Base-by-base conservation (phyloP, 2,888 invertebrate species). In the Alloscopus bannaensis region DNA sequence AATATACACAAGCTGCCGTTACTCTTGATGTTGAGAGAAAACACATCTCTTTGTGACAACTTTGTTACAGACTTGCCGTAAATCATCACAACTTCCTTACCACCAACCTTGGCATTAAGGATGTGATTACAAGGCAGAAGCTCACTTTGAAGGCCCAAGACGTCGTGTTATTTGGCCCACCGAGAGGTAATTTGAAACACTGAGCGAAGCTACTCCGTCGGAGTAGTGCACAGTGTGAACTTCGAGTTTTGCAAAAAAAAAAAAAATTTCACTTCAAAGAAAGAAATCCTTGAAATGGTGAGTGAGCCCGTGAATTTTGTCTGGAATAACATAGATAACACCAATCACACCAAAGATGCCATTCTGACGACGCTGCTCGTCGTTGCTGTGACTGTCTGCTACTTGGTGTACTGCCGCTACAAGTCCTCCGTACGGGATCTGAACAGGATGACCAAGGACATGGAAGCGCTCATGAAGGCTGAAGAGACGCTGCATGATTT, bases 71-170 rank as follows among this genome's bases (percentile, higher is more conserved):
- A 89, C 90, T 99, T 90, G 99, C 99, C 71, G 95, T 95, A 52
- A 96, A 95, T 91, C 97, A 97, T 89, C 94, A 94, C 91, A 94
- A 95, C 88, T 98, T 94, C 89, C 90, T 98, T 82, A 93, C 93
- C 88, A 93, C 92, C 87, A 93, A 94, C 69, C 91, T 99, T 85
- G 98, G 98, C 68, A 97, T 99, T 87, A 98, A 97, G 90, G 98
- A 99, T 90, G 96, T 96, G 24, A 98, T 99, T 87, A 98, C 99
- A 90, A 96, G 97, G 87, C 98, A 99, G 90, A 99, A 99, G 90
- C 92, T 98, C 84, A 94, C 96, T 2, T 91, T 99, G 52, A 99
- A 99, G 89, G 99, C 99, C 18, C 98, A 98, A 95, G 99, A 99
- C 89, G 95, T 98, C 65, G 99, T 99, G 24, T 91, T 99, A 36